Base-by-base conservation (phyloP, 2,797 vertebrate genomes). In the Nannoperca obscura region DNA sequence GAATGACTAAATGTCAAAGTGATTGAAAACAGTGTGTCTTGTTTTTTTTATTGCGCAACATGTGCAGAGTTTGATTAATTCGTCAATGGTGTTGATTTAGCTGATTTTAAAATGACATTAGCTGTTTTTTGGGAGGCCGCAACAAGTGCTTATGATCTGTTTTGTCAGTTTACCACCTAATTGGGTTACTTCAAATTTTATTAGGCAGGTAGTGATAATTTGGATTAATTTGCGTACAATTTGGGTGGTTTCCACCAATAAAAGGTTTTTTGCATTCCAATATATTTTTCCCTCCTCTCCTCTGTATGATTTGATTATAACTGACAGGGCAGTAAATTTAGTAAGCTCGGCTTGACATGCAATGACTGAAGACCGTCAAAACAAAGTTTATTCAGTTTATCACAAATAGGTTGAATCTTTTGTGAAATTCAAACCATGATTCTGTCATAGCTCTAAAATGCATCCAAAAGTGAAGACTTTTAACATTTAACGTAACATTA, bases 1-100 rank as follows among this genome's bases (percentile, higher is more conserved):
- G 42, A 76, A 44, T 71, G 64, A 67, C 38, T 60, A 40, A 65
- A 76, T 52, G 67, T 72, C 70, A 52, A 11, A 59, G 10, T 69
- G 53, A 72, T 22, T 69, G 40, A 69, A 79, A 60, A 62, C 49
- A n/a, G 24, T 27, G 24, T 42, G n/a, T 17, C 59, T 52, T 24
- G 12, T 24, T 0, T 17, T 3, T 55, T 30, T 64, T 73, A 24
- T 8, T 66, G 13, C 20, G 20, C 1, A 54, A 15, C 12, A n/a
- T 50, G 17, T 11, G 3, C 38, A 53, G 10, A 46, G 34, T 76
- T 53, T 20, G 34, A 69, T 46, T 53, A 12, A 61, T 27, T 13
- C 20, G n/a, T 58, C 59, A 14, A 3, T 24, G 30, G 27, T 1
- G 52, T 52, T 52, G 20, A 72, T 72, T 55, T n/a, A 22, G 4